Conservation (phyloP, 2,888 invertebrate species). For the Smittia sp. region DNA sequence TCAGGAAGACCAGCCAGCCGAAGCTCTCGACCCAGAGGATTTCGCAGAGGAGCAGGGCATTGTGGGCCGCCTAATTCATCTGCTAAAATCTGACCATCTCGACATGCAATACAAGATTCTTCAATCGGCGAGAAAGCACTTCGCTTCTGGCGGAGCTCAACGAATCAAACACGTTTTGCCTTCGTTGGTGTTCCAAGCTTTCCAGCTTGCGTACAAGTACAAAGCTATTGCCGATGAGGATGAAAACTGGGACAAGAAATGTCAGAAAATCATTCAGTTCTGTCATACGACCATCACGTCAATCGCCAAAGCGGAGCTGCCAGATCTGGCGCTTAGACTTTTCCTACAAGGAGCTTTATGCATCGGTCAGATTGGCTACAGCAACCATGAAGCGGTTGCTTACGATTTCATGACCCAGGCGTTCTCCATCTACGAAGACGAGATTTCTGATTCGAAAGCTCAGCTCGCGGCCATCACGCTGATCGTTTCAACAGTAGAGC, state of each 20-base stretch:
- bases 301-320: constrained; percentile 90
- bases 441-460: constrained; percentile 95
- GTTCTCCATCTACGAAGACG: constrained; percentile 96
- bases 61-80: constrained; percentile 80
- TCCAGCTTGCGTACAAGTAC: constrained; percentile 81
- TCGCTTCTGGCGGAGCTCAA: constrained; percentile 85
- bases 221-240: constrained; percentile 77
- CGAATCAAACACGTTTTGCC: constrained; percentile 90
- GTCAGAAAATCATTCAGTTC: constrained; percentile 97
- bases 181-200: constrained; percentile 91
- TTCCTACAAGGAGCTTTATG: constrained; percentile 95
- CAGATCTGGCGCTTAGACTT: constrained; percentile 87
- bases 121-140: constrained; percentile 80
- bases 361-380: constrained; percentile 87
- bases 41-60: constrained; percentile 95
- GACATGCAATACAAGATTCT: constrained; percentile 90
- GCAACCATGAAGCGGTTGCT: constrained; percentile 93
- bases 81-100: constrained; percentile 73
- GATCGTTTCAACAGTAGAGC: constrained; percentile 93
- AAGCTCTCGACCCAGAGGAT: constrained; percentile 84
- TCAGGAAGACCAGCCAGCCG: constrained; percentile 67
- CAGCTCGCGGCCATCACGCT: constrained; percentile 94
- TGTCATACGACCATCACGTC: constrained; percentile 94
- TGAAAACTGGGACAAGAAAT: constrained; percentile 97
- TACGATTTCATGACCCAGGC: constrained; percentile 96